Percentiles rank a stretch among this genome's conserved stretches.
Conservation (phyloP, 2,113 vertebrate species). For the Dicrurus megarhynchus region DNA sequence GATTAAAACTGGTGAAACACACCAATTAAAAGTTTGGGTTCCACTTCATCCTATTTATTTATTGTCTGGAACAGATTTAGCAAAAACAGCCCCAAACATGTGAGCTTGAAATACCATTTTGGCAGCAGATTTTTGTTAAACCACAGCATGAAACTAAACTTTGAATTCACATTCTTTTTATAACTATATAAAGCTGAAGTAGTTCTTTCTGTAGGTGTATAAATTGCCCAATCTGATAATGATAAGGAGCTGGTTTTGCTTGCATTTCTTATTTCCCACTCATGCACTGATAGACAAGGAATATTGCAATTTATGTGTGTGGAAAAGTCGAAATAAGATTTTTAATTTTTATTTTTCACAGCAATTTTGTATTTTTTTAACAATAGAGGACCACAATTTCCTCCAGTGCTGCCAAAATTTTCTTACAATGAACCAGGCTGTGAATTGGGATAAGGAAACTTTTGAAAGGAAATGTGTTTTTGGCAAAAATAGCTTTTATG, state of each 20-base stretch:
- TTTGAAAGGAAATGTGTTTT: neutral
- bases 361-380: neutral
- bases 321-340: neutral
- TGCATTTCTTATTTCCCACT: neutral
- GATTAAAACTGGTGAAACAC: neutral
- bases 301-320: neutral
- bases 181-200: neutral
- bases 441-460: neutral
- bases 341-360: neutral
- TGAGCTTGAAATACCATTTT: neutral
- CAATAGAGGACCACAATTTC: neutral
- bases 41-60: neutral
- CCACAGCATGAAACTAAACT: neutral
- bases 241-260: neutral
- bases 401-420: neutral
- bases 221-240: neutral
- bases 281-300: neutral
- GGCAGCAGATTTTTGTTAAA: neutral
- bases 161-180: neutral
- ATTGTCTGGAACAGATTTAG: neutral
- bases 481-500: neutral
- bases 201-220: neutral
- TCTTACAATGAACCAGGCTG: neutral
- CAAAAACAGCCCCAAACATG: neutral
- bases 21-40: neutral